These are phyloP conservation scores for Eubucco bourcierii DNA, from an alignment of 2,113 vertebrate species.

Conservation along the genomic window DNA sequence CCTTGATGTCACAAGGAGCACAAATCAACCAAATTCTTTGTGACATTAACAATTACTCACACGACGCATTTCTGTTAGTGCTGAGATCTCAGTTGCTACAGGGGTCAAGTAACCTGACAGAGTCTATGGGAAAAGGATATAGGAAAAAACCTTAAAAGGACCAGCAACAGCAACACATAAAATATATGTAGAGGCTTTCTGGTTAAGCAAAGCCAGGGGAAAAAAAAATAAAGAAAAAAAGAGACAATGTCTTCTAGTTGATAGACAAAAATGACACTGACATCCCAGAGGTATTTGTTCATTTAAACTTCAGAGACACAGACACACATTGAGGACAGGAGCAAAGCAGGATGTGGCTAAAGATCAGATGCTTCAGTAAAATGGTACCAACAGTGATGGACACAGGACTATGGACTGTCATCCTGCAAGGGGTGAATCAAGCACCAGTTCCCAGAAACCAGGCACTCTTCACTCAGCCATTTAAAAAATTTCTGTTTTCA, in stretches of 20 bases:
- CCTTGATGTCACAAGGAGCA: neutral
- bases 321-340: neutral
- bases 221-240: neutral
- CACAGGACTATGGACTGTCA: neutral
- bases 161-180: neutral
- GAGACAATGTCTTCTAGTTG: neutral
- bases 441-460: neutral
- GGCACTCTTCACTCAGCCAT: neutral
- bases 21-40: neutral
- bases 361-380: neutral
- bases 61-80: constrained; percentile 88
- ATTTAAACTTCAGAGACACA: neutral
- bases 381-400: neutral
- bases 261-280: neutral
- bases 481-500: neutral
- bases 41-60: constrained; percentile 72
- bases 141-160: constrained; percentile 34
- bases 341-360: neutral
- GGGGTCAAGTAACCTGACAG: constrained; percentile 89
- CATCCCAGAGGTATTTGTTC: neutral
- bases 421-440: neutral
- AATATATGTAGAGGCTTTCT: neutral
- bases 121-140: constrained; percentile 74
- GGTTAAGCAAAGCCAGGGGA: neutral
- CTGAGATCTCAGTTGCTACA: constrained; percentile 86